Evolutionary conservation across 2,113 vertebrate genomes (phyloP).

Genomic region (Notarius lentiginosus): DNA sequence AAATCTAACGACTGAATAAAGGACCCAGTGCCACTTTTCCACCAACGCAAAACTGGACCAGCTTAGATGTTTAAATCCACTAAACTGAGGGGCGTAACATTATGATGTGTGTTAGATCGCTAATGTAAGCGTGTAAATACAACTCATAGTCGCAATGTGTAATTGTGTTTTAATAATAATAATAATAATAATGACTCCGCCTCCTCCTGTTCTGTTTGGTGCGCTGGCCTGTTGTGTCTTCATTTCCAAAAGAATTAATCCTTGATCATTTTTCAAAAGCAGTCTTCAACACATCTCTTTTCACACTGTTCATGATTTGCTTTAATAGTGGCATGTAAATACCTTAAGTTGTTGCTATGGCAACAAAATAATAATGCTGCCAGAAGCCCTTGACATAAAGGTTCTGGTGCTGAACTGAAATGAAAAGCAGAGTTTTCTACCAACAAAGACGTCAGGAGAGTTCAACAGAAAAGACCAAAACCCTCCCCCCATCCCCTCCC

Average conservation of each 20-base stretch:
- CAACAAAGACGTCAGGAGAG: neutral
- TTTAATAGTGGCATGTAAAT: neutral
- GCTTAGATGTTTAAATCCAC: neutral
- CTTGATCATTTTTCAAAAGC: neutral
- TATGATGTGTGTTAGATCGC: neutral
- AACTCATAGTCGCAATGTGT: neutral
- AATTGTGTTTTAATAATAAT: neutral
- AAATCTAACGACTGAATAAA: neutral
- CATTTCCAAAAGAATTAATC: neutral
- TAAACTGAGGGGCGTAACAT: neutral
- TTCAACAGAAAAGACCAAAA: neutral
- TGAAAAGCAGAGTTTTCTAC: neutral
- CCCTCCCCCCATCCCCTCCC: too few species aligned
- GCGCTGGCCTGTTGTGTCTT: neutral
- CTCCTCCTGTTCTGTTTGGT: neutral
- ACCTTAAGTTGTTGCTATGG: conserved; percentile 1
- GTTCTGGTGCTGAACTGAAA: neutral
- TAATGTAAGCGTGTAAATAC: neutral
- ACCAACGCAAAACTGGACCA: neutral
- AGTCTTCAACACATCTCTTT: neutral
- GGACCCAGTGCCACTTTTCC: neutral
- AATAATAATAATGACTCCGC: neutral
- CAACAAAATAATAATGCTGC: neutral
- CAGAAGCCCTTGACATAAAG: neutral
- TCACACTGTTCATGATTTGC: neutral